Evolutionary conservation across 2,888 invertebrate species (phyloP).

Genomic region (Aspidapion aeneum): DNA sequence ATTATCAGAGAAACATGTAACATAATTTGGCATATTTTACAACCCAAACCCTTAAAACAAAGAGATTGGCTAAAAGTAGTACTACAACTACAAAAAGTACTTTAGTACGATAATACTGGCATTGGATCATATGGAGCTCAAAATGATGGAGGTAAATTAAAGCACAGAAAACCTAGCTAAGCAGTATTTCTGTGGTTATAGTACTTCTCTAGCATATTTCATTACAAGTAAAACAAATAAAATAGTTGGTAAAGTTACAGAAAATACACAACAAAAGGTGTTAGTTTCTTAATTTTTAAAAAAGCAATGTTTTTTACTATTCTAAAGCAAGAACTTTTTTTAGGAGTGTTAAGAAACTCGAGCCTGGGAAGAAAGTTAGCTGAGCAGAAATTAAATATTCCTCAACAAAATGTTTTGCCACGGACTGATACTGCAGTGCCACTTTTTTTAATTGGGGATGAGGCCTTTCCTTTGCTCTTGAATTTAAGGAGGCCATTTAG

Average conservation of each 20-base stretch:
- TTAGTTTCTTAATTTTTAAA: neutral
- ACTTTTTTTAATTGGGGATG: conserved; percentile 1
- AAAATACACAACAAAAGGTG: neutral
- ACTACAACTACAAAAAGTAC: neutral
- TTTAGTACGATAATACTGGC: neutral
- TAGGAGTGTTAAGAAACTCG: conserved; percentile 1
- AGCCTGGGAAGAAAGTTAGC: neutral
- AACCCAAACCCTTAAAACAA: neutral
- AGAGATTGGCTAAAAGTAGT: conserved; percentile 1
- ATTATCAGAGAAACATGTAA: neutral
- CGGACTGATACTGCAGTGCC: neutral
- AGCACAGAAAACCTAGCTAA: no score
- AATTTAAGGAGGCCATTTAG: conserved; percentile 2
- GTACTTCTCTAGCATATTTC: neutral
- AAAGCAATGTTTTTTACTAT: neutral
- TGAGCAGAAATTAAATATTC: neutral
- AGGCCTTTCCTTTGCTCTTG: neutral
- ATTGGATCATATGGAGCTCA: neutral
- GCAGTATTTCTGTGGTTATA: no score
- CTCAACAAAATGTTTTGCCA: neutral
- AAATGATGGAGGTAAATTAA: neutral
- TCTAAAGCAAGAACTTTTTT: neutral
- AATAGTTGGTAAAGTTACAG: no score
- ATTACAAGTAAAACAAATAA: no score
- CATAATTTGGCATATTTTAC: neutral